Conservation (phyloP, 2,797 vertebrate species). For the Muraenolepis orangiensis region DNA sequence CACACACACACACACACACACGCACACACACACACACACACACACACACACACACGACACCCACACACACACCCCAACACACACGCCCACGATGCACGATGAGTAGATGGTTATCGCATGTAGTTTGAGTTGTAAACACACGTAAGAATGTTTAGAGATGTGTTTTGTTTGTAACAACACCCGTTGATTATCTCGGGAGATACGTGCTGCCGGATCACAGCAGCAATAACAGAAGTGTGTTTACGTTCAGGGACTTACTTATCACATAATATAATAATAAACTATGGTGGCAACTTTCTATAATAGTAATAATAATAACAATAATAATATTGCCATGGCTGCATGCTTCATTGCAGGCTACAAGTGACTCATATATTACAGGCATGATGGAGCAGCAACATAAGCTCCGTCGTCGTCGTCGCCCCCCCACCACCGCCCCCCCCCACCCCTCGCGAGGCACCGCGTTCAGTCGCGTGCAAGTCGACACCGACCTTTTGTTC, state of each 20-base stretch:
- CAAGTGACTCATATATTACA: no score
- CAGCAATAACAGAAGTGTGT: not conserved
- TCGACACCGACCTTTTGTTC: conserved; percentile 59
- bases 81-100: not conserved
- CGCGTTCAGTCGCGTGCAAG: conserved; percentile 60
- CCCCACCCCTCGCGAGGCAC: conserved; percentile 38
- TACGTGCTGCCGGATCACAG: not conserved
- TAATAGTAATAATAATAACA: no score
- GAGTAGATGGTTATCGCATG: conserved; percentile 16
- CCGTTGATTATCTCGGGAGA: conserved; percentile 19
- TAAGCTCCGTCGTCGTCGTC: no score
- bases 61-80: no score
- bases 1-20: not conserved
- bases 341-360: no score
- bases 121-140: conserved; percentile 35
- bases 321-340: no score
- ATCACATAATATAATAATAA: no score
- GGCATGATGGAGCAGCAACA: no score
- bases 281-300: no score
- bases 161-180: conserved; percentile 34
- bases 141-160: conserved; percentile 10
- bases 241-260: no score
- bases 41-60: no score
- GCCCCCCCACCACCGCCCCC: conserved; percentile 36
- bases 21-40: no score